A percentile compares a stretch with the other conserved stretches of the same genome.
Conservation (phyloP, 2,797 vertebrate species). For the Gephyroberyx darwinii region DNA sequence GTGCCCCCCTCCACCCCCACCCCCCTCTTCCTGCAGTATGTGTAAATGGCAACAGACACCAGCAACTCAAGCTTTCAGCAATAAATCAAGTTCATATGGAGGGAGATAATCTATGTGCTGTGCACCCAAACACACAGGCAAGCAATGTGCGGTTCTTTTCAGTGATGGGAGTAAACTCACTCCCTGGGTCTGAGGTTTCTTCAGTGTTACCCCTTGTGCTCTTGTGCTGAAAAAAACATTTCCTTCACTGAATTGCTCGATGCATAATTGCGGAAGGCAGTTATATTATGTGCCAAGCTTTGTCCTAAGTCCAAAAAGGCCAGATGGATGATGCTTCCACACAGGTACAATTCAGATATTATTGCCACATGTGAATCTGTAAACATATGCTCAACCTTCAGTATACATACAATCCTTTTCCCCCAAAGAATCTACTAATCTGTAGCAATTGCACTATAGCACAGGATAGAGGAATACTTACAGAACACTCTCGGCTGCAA, state of each 20-base stretch:
- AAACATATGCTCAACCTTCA: slow-evolving; percentile 70
- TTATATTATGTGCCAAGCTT: slow-evolving; percentile 41
- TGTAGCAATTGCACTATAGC: slow-evolving; percentile 8
- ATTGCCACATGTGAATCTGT: slow-evolving; percentile 67
- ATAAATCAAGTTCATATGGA: slow-evolving; percentile 56
- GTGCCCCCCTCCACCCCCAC: not conserved
- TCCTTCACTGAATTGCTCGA: slow-evolving; percentile 27
- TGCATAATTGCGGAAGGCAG: slow-evolving; percentile 34
- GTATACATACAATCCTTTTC: slow-evolving; percentile 36
- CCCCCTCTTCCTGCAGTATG: slow-evolving; percentile 38
- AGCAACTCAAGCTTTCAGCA: slow-evolving; percentile 34
- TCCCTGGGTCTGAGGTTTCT: slow-evolving; percentile 39
- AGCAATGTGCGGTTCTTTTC: slow-evolving; percentile 7
- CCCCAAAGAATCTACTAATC: slow-evolving; percentile 62
- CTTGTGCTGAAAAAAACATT: slow-evolving; percentile 10
- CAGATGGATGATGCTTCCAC: slow-evolving; percentile 63
- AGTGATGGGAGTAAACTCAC: slow-evolving; percentile 10
- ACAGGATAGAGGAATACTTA: not conserved
- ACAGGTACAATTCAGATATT: slow-evolving; percentile 50
- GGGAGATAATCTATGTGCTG: slow-evolving; percentile 38
- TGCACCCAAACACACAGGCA: slow-evolving; percentile 2
- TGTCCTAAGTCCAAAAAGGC: slow-evolving; percentile 59
- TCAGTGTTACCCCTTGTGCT: slow-evolving; percentile 18
- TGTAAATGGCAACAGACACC: slow-evolving; percentile 40
- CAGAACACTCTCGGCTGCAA: slow-evolving; percentile 37